These are phyloP conservation scores for Dreissena polymorpha DNA, from an alignment of 1,140 invertebrate genomes.

Conservation along the genomic window DNA sequence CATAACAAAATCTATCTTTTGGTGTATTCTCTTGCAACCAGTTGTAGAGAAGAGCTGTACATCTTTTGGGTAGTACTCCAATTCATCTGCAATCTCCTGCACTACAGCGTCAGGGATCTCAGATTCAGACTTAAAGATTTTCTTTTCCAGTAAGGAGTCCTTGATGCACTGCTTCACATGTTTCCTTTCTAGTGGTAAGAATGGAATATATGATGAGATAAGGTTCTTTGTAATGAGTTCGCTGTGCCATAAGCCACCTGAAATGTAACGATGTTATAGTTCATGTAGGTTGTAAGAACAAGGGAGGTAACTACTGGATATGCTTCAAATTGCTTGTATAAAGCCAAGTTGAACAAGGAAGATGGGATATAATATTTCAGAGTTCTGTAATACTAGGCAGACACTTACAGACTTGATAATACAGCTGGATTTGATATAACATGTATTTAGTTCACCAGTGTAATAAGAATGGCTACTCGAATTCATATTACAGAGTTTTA, in stretches of 20 bases:
- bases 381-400: no score
- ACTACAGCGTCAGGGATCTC: constrained; percentile 48
- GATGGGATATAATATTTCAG: no score
- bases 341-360: no score
- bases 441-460: no score
- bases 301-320: neutral
- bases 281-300: neutral
- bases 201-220: constrained; percentile 96
- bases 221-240: constrained; percentile 90
- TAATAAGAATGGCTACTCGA: no score
- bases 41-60: constrained; percentile 61
- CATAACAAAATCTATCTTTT: constrained; percentile 67
- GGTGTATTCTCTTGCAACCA: constrained; percentile 66
- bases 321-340: no score
- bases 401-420: no score
- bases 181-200: constrained; percentile 92
- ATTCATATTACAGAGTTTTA: no score
- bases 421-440: no score
- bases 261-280: neutral
- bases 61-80: constrained; percentile 54
- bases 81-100: constrained; percentile 53
- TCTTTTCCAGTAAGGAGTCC: constrained; percentile 75
- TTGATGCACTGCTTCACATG: constrained; percentile 90
- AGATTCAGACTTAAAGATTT: constrained; percentile 36
- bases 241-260: constrained; percentile 66